Base-by-base conservation (phyloP, 37 sponge, comb jelly and placozoan genomes). In the Tethya wilhelma region DNA sequence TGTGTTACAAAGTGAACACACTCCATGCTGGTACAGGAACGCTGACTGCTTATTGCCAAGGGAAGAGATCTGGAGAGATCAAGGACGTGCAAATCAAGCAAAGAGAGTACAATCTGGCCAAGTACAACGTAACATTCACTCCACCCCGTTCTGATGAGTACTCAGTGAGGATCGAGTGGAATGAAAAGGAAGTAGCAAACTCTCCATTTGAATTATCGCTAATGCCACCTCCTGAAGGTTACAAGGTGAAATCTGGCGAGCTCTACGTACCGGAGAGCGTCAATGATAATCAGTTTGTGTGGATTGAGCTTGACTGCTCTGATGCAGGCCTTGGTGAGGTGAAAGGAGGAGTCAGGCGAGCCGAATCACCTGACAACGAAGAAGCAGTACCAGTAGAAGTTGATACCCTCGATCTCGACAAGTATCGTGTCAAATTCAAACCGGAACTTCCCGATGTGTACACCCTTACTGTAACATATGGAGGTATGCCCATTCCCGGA, bases 161-260 rank as follows among this genome's bases (percentile, higher is more conserved):
- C 59, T 38, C 43, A 5, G 25, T 86, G 5, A 22, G 22, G 38
- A 73, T 85, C 42, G 2, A 25, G 2, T 67, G 37, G 32, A 59
- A 32, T 4, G 65, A 23, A 2, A 28, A 62, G 4, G 73, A 73
- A 56, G 77, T 91, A 4, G 31, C 58, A 22, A 87, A 87, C 22
- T 76, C 74, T 56, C 91, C 91, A 17, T 91, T 91, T 67, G 64
- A n/a, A 0, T 14, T 81, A 5, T 39, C 39, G 45, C 68, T 85
- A 3, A 33, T 43, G 17, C 67, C 45, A 5, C 65, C 75, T 2
- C 14, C 75, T 22, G 56, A 57, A 14, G 30, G 79, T 17, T 19
- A 44, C 40, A 56, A 69, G 41, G 86, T 85, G 9, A 28, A 4
- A 29, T n/a, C 30, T n/a, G 55, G 37, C 22, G 55, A 72, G 7